Evolutionary conservation across 2,113 vertebrate genomes (phyloP).

Genomic region (Mormyrus lacerda): DNA sequence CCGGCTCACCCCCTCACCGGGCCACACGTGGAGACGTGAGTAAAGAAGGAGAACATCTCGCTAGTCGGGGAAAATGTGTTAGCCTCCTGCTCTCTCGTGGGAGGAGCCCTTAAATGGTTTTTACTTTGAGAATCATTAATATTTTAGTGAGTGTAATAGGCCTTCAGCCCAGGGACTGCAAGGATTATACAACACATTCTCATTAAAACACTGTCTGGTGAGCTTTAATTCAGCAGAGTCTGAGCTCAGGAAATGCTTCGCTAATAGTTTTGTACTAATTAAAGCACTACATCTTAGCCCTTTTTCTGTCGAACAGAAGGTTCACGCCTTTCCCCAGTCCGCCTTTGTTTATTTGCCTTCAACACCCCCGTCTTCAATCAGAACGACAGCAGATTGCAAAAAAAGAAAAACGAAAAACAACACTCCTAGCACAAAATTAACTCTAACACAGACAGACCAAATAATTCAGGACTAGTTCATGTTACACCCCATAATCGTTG

Average conservation of each 20-base stretch:
- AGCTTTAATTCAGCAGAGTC: constrained; percentile 64
- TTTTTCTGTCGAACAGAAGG: constrained; percentile 34
- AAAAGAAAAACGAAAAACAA: constrained; percentile 26
- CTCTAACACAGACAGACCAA: constrained; percentile 41
- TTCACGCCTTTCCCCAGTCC: constrained; percentile 24
- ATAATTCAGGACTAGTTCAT: constrained; percentile 44
- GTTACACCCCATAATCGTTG: constrained; percentile 33
- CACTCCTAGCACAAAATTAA: constrained; percentile 38
- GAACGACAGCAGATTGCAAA: constrained; percentile 19
- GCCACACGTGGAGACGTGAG: constrained; percentile 15
- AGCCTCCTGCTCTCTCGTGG: constrained; percentile 54
- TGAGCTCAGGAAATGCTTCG: constrained; percentile 42
- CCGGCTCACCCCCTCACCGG: background rate
- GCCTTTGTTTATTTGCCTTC: constrained; percentile 37
- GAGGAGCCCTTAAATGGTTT: constrained; percentile 71
- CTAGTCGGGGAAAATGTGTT: constrained; percentile 13
- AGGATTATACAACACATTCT: constrained; percentile 79
- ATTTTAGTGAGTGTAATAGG: constrained; percentile 86
- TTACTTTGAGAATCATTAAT: constrained; percentile 80
- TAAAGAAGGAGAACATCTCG: background rate
- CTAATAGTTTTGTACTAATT: constrained; percentile 45
- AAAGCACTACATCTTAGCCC: constrained; percentile 45
- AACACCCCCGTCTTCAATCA: constrained; percentile 27
- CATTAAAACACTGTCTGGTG: constrained; percentile 83
- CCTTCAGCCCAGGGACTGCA: constrained; percentile 70